Conservation (phyloP, 2,113 vertebrate species). For the Etia nguti region DNA sequence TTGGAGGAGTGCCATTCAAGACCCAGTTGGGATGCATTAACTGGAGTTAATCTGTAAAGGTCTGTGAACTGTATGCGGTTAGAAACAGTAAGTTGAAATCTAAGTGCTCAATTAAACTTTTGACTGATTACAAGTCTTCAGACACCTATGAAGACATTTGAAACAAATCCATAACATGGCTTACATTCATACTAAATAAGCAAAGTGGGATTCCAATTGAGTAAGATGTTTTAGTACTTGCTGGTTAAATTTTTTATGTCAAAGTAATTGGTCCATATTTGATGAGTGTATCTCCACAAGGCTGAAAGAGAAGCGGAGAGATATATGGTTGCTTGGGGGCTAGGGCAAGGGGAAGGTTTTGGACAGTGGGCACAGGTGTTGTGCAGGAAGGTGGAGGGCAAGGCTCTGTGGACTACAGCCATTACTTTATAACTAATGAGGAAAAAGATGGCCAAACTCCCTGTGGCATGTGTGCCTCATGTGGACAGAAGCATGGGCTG, state of each 20-base stretch:
- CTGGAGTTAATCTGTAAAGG: neutral
- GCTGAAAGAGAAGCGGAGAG: neutral
- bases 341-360: neutral
- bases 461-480: constrained; percentile 27
- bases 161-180: neutral
- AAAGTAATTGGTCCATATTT: neutral
- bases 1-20: constrained; percentile 34
- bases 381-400: neutral
- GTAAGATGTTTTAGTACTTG: neutral
- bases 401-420: constrained; percentile 35
- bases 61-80: neutral
- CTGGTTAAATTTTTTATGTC: neutral
- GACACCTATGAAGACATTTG: neutral
- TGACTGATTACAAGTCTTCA: neutral
- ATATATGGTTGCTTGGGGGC: neutral
- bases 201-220: neutral
- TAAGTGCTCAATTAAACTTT: neutral
- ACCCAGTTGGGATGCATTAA: constrained; percentile 30
- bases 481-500: constrained; percentile 16
- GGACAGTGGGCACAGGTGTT: neutral
- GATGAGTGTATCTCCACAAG: neutral
- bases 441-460: constrained; percentile 17
- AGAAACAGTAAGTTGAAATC: neutral
- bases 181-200: neutral
- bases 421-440: constrained; percentile 52